Evolutionary conservation across 2,888 invertebrate species (phyloP), one percentile per base, ranked within the genome.

Genomic region (Myopa tessellatipennis): DNA sequence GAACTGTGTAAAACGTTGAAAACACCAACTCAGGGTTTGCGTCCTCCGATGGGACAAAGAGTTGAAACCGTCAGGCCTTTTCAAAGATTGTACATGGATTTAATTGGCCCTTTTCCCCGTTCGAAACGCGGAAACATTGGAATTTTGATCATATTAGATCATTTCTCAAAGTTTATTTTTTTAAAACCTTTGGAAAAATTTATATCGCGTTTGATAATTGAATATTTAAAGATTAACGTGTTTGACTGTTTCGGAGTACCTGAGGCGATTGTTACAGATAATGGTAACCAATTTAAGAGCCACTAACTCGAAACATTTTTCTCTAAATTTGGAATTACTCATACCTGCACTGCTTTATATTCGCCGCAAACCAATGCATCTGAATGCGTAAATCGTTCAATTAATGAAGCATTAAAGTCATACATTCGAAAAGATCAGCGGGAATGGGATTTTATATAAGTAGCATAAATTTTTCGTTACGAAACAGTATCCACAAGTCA

Each of bases 281-380:
- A 26, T 26, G 26, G 26, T 0, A 60, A 63, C 12, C 79, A 79
- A 72, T 79, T 78, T 65, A 79, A 69, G 45, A 60, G 70, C 6
- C 65, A 63, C 10, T 74, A 76, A 34, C 77, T 76, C 55, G 65
- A 74, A 55, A 14, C 16, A 14, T 77, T 73, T 58, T 36, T 79
- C 7, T 34, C 26, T 12, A 75, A 74, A 14, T 40, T 65, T 61
- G 78, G 78, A 0, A 45, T 78, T 4, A 14, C 45, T 5, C 78
- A 79, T 61, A 50, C 45, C n/a, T 71, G 55, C n/a, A 78, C 79
- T 1, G 76, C 77, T 3, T 38, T 79, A 1, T 79, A 79, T 68
- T 78, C 76, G 34, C 79, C 79, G 0, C 77, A 79, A 36, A 34
- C 55, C 12, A 78, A 79, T 34, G 76, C 76, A 34, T 65, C 71